Conservation (phyloP, 1,140 invertebrate species). For the Hylaeus volcanicus region DNA sequence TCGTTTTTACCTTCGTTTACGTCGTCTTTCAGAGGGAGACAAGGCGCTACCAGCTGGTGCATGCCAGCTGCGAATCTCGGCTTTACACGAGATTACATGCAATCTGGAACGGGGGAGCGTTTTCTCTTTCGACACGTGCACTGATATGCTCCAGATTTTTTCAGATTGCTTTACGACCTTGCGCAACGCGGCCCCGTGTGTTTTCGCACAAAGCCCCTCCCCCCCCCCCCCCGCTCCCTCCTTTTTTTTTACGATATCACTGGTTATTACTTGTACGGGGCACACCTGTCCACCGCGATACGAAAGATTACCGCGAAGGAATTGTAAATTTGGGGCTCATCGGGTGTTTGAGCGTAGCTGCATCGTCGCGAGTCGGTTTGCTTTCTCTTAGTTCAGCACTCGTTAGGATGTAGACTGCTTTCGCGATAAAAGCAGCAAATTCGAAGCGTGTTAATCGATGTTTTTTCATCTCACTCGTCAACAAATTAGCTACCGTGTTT, state of each 20-base stretch:
- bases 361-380: no score
- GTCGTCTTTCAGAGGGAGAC: background rate
- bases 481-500: no score
- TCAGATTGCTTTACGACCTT: conserved; percentile 47
- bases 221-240: background rate
- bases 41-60: conserved; percentile 55
- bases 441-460: no score
- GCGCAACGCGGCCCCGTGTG: conserved; percentile 34
- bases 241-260: background rate
- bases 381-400: no score
- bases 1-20: background rate
- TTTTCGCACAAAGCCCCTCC: background rate
- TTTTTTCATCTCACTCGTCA: no score
- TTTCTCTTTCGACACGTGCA: conserved; percentile 62
- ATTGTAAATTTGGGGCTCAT: no score
- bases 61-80: conserved; percentile 48
- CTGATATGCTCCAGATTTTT: conserved; percentile 54
- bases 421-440: no score
- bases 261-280: background rate
- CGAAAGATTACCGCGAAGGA: background rate
- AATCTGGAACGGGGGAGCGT: conserved; percentile 41
- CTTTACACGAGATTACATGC: conserved; percentile 48
- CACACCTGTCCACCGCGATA: background rate
- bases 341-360: no score
- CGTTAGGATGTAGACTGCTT: no score